Conservation (phyloP, 2,797 vertebrate species). For the Gorsachius magnificus region DNA sequence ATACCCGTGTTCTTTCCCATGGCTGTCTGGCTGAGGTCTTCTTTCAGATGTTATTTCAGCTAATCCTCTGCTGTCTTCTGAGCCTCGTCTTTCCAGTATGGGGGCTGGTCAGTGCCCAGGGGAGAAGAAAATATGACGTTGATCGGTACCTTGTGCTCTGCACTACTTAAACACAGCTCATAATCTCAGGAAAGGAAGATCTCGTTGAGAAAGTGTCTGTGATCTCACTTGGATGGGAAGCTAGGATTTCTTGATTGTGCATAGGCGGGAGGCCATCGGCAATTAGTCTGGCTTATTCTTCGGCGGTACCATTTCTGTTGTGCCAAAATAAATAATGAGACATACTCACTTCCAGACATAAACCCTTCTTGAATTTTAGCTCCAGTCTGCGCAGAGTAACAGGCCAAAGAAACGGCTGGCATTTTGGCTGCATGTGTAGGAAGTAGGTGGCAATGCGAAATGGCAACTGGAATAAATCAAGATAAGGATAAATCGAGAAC, state of each 20-base stretch:
- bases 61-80: not conserved
- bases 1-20: not conserved
- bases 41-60: not conserved
- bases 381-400: not conserved
- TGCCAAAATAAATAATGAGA: not conserved
- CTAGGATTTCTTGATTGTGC: not conserved
- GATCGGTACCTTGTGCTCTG: rapidly evolving
- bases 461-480: not conserved
- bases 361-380: not conserved
- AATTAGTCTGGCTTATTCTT: not conserved
- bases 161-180: not conserved
- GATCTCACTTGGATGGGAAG: not conserved
- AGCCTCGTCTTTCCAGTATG: not conserved
- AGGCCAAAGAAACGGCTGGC: not conserved
- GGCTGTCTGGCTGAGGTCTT: not conserved
- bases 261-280: not conserved
- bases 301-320: not conserved
- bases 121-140: not conserved
- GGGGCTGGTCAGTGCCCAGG: not conserved
- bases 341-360: not conserved
- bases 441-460: not conserved
- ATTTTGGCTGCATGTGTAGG: not conserved
- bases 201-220: not conserved
- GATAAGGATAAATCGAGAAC: not conserved
- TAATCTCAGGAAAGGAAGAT: not conserved